A percentile compares a stretch with the other conserved stretches of the same genome.
Conservation (phyloP, 2,113 vertebrate species). For the cat (Felis catus) region F.catus_Fca126_mat1.0 CM031422.1:87216501-87217000, state of each 20-base stretch:
- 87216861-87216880: background rate
- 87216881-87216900: too few relatives aligned
- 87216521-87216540: background rate
- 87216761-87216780: background rate
- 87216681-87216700: background rate
- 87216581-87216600: background rate
- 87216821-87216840: background rate
- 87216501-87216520: fast-evolving
- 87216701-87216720: fast-evolving
- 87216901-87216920: too few relatives aligned
- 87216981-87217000: background rate
- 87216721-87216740: fast-evolving
- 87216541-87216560: fast-evolving
- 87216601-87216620: background rate
- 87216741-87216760: background rate
- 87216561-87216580: background rate
- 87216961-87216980: too few relatives aligned
- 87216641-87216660: fast-evolving
- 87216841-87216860: background rate
- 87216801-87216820: background rate
- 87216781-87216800: background rate
- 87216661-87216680: fast-evolving
- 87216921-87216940: background rate
- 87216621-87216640: background rate
- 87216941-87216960: background rate